Base-by-base conservation (phyloP, 2,888 invertebrate genomes). In the Byasa hedistus region DNA sequence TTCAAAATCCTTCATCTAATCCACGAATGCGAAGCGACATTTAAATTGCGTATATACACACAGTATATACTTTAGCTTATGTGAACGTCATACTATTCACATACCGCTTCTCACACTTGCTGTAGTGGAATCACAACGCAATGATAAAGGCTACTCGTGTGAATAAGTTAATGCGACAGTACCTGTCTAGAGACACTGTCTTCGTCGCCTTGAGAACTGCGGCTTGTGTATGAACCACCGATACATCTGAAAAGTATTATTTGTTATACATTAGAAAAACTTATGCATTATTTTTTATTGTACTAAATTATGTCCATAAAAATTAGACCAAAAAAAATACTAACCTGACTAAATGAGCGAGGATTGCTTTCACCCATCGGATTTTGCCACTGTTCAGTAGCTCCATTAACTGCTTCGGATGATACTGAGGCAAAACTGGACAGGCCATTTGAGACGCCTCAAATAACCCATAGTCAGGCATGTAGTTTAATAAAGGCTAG, bases 351-450 rank as follows among this genome's bases (percentile, higher is more conserved):
- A 99, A 93, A 93, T 99, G 99, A 0, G 98, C 96, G 56, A 99
- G 93, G 71, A 99, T 99, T 0, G 99, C 99, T 83, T 99, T 99
- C 0, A 99, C 99, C 95, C 99, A 97, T 78, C 98, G 93, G 73
- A 98, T 98, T 90, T 98, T 99, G 3, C 99, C 99, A 64, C 98
- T 99, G 89, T 99, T 99, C 36, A 99, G 93, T 52, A 99, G 89
- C 81, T 99, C 99, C 97, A 99, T 99, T 48, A 99, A 91, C 79
- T 99, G 99, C 79, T 99, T 99, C 0, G 99, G 99, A 89, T 99
- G 99, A 84, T 99, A 99, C 79, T 99, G 99, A 0, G 99, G 99
- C 68, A 99, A 90, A 55, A 99, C 98, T 0, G 99, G 99, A 77
- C 98, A 99, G 0, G 99, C 98, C 81, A 99, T 96, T 70, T 98